Conservation (phyloP, 2,113 vertebrate species). For the Perca flavescens region DNA sequence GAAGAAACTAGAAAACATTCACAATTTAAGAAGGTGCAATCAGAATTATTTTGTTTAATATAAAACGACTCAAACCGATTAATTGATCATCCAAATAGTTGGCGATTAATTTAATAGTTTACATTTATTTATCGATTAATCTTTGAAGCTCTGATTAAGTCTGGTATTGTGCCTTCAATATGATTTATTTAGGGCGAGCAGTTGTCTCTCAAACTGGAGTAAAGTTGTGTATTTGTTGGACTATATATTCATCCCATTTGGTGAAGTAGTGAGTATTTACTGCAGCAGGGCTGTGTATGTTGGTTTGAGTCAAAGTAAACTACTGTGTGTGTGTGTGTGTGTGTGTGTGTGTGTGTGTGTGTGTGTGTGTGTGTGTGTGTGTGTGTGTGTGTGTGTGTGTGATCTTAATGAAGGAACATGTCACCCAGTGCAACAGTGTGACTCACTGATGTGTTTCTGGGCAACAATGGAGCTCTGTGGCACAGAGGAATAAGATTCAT, state of each 20-base stretch:
- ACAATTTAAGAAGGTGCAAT: no score
- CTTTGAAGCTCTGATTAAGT: background rate
- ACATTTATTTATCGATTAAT: no score
- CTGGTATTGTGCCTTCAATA: background rate
- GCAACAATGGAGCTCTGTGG: background rate
- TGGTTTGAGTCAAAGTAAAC: background rate
- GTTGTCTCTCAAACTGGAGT: background rate
- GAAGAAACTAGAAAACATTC: no score
- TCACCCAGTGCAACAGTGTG: background rate
- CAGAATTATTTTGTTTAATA: no score
- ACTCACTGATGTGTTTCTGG: background rate
- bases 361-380: background rate
- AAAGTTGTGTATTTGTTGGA: background rate
- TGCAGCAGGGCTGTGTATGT: background rate
- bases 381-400: constrained; percentile 1
- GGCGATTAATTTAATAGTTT: no score
- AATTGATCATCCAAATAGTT: no score
- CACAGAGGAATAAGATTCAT: background rate
- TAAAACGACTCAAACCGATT: no score
- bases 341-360: constrained; percentile 1
- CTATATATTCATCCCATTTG: background rate
- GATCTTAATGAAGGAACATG: background rate
- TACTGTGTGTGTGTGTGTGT: background rate
- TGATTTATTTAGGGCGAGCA: background rate
- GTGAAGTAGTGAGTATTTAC: background rate